Base-by-base conservation (phyloP, 1,140 invertebrate species). In the Teleopsis dalmanni region DNA sequence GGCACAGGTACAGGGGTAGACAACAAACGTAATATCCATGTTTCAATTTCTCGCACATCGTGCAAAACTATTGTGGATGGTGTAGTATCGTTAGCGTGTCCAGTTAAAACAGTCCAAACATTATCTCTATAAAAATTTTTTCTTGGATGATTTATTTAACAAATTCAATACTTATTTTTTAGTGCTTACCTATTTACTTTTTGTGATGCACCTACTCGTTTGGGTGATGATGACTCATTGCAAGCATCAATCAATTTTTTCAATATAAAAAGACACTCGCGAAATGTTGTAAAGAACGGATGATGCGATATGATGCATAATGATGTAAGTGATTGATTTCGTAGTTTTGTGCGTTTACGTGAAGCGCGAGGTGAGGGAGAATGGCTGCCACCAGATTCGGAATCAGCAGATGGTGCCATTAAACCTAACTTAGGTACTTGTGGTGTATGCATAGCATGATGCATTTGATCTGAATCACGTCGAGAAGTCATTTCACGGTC, bases 291-390 rank as follows among this genome's bases (percentile, higher is more conserved):
- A 72, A 99, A 96, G 74, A 99, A 98, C 29, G 95, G 95, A 80
- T 99, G 96, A 80, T 99, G 96, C 52, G 94, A 98, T 34, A 99
- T 81, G 56, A 99, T 85, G 75, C 96, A 99, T 42, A 99, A 76
- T 33, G 95, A 97, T 33, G 95, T 99, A 52, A 99, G 75, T 10
- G 92, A 94, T 73, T 96, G 87, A 75, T 87, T 94, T 62, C 85
- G 78, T 55, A 87, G 76, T 60, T 83, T 80, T 83, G 86, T 74
- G 9, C 86, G 75, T 67, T 85, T 83, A 48, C 88, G 77, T n/a
- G 80, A 84, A 16, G 87, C 86, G 47, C 88, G 76, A 1, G 89
- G 88, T 25, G 87, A 90, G 3, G 88, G 88, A 8, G 87, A 85
- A 72, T 89, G 86, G 55, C 86, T 89, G 40, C 87, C 88, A 21